Percentiles rank a stretch among this genome's conserved stretches.
Conservation (phyloP, 1,140 invertebrate species). For the Drosophila tropicalis region DNA sequence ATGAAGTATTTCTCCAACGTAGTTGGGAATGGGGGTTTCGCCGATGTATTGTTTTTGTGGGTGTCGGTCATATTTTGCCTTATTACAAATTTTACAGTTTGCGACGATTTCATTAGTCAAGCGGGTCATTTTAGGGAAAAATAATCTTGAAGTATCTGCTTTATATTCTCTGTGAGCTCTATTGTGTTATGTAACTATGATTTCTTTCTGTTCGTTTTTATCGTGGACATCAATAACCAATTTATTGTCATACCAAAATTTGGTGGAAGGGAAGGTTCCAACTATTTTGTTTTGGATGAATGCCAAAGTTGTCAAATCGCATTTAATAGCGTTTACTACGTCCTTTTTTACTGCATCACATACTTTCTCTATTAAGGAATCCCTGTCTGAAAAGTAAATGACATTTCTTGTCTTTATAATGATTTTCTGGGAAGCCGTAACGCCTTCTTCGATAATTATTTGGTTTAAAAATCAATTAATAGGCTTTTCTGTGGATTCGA, state of each 20-base stretch:
- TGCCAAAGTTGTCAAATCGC: neutral
- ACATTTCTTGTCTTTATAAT: conserved; percentile 2
- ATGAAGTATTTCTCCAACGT: too few species aligned
- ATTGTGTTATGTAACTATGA: too few species aligned
- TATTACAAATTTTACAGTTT: too few species aligned
- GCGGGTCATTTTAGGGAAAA: too few species aligned
- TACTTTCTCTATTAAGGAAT: neutral
- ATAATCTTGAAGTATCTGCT: too few species aligned
- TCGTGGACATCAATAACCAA: conserved; percentile 1
- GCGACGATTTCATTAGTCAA: too few species aligned
- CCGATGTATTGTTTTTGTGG: too few species aligned
- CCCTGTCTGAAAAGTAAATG: conserved; percentile 7
- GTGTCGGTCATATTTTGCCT: too few species aligned
- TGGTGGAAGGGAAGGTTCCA: conserved; percentile 1
- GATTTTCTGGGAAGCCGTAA: conserved; percentile 1
- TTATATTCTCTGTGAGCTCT: too few species aligned
- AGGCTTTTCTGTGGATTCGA: neutral
- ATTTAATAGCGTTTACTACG: neutral
- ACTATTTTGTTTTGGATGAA: neutral
- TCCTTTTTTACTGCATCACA: conserved; percentile 1
- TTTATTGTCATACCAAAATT: conserved; percentile 1
- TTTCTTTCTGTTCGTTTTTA: too few species aligned
- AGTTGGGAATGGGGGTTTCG: too few species aligned
- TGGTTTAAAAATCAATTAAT: neutral
- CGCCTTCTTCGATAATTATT: conserved; percentile 5